phyloP scores from a whole-genome alignment of 2,113 vertebrate genomes.

The Colius striatus region DNA sequence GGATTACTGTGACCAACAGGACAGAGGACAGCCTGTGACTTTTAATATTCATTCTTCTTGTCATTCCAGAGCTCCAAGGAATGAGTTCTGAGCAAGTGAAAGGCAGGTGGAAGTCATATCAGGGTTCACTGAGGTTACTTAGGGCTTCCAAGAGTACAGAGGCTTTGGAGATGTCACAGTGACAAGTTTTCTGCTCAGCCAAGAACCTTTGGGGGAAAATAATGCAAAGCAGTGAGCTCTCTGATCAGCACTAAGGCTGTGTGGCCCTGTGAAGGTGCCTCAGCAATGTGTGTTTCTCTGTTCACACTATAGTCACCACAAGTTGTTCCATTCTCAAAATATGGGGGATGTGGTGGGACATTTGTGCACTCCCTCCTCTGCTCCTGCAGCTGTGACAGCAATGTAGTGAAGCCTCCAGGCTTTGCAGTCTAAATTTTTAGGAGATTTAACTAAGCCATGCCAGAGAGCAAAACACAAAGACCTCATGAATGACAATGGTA shows the following conservation, averaged over 20 bases:
- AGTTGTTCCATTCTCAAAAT: neutral
- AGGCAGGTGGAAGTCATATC: neutral
- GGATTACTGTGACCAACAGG: neutral
- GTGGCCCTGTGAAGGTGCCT: neutral
- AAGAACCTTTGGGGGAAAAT: neutral
- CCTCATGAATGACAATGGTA: neutral
- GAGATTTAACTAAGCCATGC: neutral
- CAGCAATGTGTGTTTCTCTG: neutral
- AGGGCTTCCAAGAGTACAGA: neutral
- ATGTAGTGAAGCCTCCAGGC: neutral
- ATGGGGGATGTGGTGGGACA: neutral
- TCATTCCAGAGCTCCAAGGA: neutral
- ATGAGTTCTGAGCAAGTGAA: neutral
- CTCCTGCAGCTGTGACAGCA: neutral
- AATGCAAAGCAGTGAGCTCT: neutral
- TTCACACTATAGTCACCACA: neutral
- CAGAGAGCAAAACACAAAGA: neutral
- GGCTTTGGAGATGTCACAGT: neutral
- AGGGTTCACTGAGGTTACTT: neutral
- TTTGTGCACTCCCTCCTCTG: neutral
- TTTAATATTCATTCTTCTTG: neutral
- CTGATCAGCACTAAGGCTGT: accelerated
- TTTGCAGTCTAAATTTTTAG: neutral
- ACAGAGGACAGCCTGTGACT: neutral
- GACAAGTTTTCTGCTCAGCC: neutral